Percentiles rank a stretch among this genome's conserved stretches.
These are phyloP conservation scores for Epizoanthus ramosus DNA, from an alignment of 92 coral and sea anemone species.

Conservation along the genomic window DNA sequence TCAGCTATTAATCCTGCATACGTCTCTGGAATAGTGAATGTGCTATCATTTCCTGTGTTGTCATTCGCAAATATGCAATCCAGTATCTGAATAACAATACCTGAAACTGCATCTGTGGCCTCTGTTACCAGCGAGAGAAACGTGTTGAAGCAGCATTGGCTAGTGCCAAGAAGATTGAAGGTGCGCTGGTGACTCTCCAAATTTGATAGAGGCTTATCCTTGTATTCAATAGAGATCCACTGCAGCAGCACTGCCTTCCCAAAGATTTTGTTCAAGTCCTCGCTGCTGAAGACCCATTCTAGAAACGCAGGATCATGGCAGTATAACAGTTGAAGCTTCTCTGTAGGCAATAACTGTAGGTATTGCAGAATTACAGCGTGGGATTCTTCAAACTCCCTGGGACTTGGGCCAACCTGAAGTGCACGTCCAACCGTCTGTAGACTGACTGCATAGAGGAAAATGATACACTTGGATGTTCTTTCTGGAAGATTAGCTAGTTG, in stretches of 20 bases:
- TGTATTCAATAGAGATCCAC: conserved; percentile 20
- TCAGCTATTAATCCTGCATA: conserved; percentile 35
- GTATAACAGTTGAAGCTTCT: conserved; percentile 52
- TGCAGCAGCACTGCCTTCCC: conserved; percentile 58
- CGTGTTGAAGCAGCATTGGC: conserved; percentile 18
- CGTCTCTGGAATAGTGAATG: neutral
- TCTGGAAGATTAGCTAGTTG: conserved; percentile 56
- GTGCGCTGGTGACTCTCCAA: conserved; percentile 7
- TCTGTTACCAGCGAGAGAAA: conserved; percentile 49
- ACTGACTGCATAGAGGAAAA: conserved; percentile 63
- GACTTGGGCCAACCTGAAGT: conserved; percentile 2
- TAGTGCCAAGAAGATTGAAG: conserved; percentile 28
- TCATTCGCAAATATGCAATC: conserved; percentile 34
- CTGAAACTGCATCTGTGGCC: conserved; percentile 18
- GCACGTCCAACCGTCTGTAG: conserved; percentile 29
- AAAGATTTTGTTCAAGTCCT: conserved; percentile 48
- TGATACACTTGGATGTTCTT: conserved; percentile 49
- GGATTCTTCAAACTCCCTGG: conserved; percentile 50
- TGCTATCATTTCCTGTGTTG: neutral
- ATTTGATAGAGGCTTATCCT: neutral
- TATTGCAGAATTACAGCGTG: conserved; percentile 47
- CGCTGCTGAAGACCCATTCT: conserved; percentile 70
- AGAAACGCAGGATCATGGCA: conserved; percentile 59
- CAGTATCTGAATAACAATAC: conserved; percentile 20
- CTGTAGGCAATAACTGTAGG: conserved; percentile 51